These are phyloP conservation scores for Carposina sasakii DNA, from an alignment of 1,140 invertebrate species.

Conservation along the genomic window DNA sequence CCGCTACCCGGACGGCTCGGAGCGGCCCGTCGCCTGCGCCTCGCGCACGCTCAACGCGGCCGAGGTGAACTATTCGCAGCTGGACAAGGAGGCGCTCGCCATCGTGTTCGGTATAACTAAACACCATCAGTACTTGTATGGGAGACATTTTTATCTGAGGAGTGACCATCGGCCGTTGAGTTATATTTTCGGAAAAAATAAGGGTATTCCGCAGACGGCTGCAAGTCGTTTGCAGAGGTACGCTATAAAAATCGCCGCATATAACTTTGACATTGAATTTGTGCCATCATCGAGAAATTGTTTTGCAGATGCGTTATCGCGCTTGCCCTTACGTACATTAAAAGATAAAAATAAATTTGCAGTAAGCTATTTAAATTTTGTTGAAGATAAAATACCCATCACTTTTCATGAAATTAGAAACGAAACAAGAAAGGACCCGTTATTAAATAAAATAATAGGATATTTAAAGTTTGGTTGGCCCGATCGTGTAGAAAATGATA, in stretches of 20 bases:
- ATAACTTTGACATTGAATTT: neutral
- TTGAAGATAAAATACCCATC: neutral
- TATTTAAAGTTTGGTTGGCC: slow-evolving; percentile 20
- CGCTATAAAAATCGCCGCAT: neutral
- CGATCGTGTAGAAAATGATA: slow-evolving; percentile 49
- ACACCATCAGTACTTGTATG: neutral
- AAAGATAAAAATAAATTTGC: neutral
- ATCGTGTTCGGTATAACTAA: neutral
- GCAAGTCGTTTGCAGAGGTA: neutral
- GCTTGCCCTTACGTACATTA: neutral
- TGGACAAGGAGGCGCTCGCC: neutral
- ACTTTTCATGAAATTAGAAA: neutral
- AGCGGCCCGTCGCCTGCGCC: neutral
- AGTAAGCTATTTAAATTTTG: slow-evolving; percentile 8
- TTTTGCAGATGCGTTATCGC: neutral
- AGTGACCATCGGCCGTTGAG: neutral
- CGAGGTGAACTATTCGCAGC: neutral
- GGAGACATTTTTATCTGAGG: neutral
- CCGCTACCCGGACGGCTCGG: neutral
- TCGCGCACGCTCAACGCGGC: neutral
- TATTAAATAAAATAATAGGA: slow-evolving; percentile 11
- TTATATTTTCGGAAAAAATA: neutral
- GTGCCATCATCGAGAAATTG: neutral
- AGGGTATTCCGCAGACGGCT: neutral
- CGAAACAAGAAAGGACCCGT: slow-evolving; percentile 2